phyloP scores from a whole-genome alignment of 2,797 vertebrate genomes.

The Gymnodraco acuticeps region DNA sequence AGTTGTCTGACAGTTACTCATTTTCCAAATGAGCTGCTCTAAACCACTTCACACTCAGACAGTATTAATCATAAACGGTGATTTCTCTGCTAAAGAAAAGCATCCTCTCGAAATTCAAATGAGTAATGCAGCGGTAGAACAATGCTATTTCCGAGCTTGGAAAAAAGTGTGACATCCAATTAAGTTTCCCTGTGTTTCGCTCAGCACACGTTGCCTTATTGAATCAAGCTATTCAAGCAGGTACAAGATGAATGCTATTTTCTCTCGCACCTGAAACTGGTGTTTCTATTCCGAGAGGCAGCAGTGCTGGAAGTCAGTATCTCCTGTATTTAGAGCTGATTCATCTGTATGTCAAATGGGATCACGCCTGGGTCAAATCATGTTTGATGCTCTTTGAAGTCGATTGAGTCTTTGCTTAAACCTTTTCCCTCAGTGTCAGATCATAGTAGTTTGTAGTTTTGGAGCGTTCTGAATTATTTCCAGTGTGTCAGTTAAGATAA shows the following conservation, averaged over 20 bases:
- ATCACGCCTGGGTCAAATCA: conserved; percentile 68
- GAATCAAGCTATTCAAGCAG: conserved; percentile 66
- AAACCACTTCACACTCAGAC: conserved; percentile 67
- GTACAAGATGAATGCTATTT: conserved; percentile 54
- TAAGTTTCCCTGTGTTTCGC: conserved; percentile 70
- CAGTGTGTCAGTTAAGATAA: conserved; percentile 62
- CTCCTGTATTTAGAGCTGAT: conserved; percentile 64
- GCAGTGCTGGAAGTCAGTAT: conserved; percentile 37
- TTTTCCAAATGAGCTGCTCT: conserved; percentile 71
- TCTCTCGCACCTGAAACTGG: conserved; percentile 62
- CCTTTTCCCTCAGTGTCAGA: conserved; percentile 50
- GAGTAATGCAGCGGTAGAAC: conserved; percentile 71
- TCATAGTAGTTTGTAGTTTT: conserved; percentile 57
- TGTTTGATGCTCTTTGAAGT: conserved; percentile 65
- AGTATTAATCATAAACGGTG: conserved; percentile 73
- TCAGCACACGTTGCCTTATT: conserved; percentile 69
- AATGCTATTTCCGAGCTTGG: conserved; percentile 71
- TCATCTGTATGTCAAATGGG: conserved; percentile 68
- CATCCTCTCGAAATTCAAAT: conserved; percentile 80
- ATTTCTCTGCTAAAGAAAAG: conserved; percentile 71
- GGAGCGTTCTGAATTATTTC: conserved; percentile 51
- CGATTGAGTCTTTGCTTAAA: conserved; percentile 66
- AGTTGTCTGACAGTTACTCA: conserved; percentile 62
- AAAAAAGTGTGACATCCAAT: conserved; percentile 80
- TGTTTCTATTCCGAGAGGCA: conserved; percentile 49